Conservation (phyloP, 2,113 vertebrate genomes). For the Silurus glanis region DNA sequence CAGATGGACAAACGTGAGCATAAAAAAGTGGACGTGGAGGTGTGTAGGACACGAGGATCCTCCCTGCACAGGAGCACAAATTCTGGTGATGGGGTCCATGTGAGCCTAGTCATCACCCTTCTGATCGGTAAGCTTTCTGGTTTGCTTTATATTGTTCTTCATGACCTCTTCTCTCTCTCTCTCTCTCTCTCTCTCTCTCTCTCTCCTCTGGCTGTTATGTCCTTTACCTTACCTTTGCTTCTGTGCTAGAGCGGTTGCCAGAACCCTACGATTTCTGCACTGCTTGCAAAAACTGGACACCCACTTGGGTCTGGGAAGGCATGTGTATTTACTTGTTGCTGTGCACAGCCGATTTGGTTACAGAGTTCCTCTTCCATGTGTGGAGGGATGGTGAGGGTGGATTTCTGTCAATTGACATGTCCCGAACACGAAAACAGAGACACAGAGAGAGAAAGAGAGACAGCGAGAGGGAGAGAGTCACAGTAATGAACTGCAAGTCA, state of each 20-base stretch:
- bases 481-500: slow-evolving; percentile 28
- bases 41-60: slow-evolving; percentile 19
- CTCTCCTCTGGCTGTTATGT: background rate
- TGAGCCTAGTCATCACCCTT: slow-evolving; percentile 50
- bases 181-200: background rate
- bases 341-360: slow-evolving; percentile 23
- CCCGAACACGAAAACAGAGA: background rate
- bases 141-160: background rate
- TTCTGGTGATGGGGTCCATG: slow-evolving; percentile 38
- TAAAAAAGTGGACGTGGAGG: slow-evolving; percentile 37
- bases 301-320: background rate
- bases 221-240: slow-evolving; percentile 14
- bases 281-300: slow-evolving; percentile 34
- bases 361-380: slow-evolving; percentile 23
- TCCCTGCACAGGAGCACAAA: slow-evolving; percentile 41
- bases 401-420: background rate
- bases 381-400: background rate
- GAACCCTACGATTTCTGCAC: slow-evolving; percentile 30
- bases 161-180: background rate
- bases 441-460: background rate
- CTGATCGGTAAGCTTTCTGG: slow-evolving; percentile 47
- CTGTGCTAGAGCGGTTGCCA: slow-evolving; percentile 26
- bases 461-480: background rate
- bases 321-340: slow-evolving; percentile 51
- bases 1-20: slow-evolving; percentile 6